Evolutionary conservation across 2,797 vertebrate species (phyloP), one percentile per base, ranked within the genome.

Genomic region (Crypturellus tataupa): DNA sequence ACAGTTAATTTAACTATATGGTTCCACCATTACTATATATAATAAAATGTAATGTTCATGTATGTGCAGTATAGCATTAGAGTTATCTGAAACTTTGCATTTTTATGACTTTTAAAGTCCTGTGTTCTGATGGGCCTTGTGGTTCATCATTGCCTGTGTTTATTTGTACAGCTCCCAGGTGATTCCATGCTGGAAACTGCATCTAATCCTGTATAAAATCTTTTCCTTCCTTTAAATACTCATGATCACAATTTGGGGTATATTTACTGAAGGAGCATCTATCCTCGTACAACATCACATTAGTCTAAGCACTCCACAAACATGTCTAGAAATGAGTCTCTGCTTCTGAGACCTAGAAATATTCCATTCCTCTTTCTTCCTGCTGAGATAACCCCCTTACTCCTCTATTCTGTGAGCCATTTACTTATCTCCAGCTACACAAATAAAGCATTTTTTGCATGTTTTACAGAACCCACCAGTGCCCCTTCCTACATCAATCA

Each of bases 381-480:
- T 73, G 37, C 20, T 72, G 55, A 83, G 73, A 47, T 77, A 81
- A 76, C 2, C 4, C 39, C 33, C 56, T 83, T 81, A 70, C 63
- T 91, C 47, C 53, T 79, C 59, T 80, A 80, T 84, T 88, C 86
- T 64, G 29, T 68, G 63, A 85, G 84, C 4, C 7, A n/a, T 75
- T 85, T 76, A 46, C 89, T 89, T 89, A 59, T 87, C 64, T 78
- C 37, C 49, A 94, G 59, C 55, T 59, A 80, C 21, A 21, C 4
- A 29, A 85, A 85, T 75, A 27, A 31, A 58, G 39, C n/a, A 18
- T 53, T 88, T 94, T 90, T 89, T 91, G 17, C 82, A 63, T 69
- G 70, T 84, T 93, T 90, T 91, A 83, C 83, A 73, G 83, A 94
- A 88, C 17, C 49, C 6, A 3, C 78, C 88, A 79, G 90, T 16